Base-by-base conservation (phyloP, 30 jellyfish, hydroid and myxozoan species). In the Aurelia aurita complex sp. Pacific region DNA sequence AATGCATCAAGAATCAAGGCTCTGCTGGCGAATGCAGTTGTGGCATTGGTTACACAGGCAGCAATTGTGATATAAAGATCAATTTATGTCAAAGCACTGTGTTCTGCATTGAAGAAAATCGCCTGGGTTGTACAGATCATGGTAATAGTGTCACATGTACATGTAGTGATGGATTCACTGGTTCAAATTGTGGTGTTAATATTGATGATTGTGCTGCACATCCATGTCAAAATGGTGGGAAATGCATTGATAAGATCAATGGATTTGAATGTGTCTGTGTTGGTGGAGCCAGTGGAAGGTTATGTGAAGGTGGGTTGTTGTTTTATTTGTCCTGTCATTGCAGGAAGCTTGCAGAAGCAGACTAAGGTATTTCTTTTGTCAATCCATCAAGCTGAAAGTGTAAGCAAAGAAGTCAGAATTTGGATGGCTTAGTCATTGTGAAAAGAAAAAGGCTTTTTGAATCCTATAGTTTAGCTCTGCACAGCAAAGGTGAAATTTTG, bases 11-110 rank as follows among this genome's bases (percentile, higher is more conserved):
- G 59, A 77, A 53, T 33, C 73, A 36, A 32, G 57, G 85, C 73
- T 66, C 85, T 29, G 68, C 85, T 29, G 68, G 34, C 46, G 76
- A 69, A 15, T 92, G 98, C 85, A 87, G 97, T 84, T 92, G 98
- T 88, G 98, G 98, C 34, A 87, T 81, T 62, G 98, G 97, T 9
- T 94, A 35, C 60, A 72, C 96, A 52, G 98, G 98, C 74, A 51
- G 64, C 29, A 73, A 64, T 14, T 94, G 98, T 74, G 97, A 94
- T 52, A 51, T 88, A n/a, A 84, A 94, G 54, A 60, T 94, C 10
- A 85, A 74, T 74, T 80, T 94, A 38, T 94, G 98, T 66, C 88
- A 64, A 61, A 75, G 67, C 79, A 42, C 92, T 33, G 29, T 88
- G 66, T 88, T 68, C 23, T 94, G 98, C 86, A 33, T 94, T 6